Percentiles rank a stretch among this genome's conserved stretches.
Evolutionary conservation across 2,113 vertebrate genomes (phyloP).

Genomic region (Podarcis muralis): DNA sequence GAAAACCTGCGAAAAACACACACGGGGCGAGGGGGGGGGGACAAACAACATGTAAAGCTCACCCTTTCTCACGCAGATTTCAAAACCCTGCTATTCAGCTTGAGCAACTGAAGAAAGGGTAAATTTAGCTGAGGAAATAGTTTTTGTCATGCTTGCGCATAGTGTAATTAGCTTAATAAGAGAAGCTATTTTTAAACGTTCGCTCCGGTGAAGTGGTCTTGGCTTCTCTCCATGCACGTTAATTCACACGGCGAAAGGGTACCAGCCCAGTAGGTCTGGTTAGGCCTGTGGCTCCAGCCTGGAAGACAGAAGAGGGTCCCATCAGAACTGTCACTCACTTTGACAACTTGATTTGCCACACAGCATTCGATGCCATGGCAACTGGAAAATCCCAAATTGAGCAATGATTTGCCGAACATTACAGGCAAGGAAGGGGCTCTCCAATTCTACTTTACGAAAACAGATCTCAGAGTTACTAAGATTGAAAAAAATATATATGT

Average conservation of each 20-base stretch:
- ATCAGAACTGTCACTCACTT: background rate
- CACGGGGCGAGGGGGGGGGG: too few species aligned
- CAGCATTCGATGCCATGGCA: background rate
- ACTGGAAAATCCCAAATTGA: background rate
- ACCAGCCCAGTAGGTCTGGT: conserved; percentile 11
- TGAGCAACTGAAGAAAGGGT: background rate
- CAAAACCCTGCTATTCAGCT: background rate
- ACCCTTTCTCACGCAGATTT: conserved; percentile 17
- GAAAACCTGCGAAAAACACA: background rate
- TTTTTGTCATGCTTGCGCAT: conserved; percentile 1
- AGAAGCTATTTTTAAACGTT: conserved; percentile 26
- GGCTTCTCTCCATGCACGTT: background rate
- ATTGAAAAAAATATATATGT: too few species aligned
- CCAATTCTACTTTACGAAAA: background rate
- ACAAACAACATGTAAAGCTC: background rate
- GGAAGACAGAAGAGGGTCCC: background rate
- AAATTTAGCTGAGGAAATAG: conserved; percentile 13
- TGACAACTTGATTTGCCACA: conserved; percentile 17
- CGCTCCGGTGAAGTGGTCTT: background rate
- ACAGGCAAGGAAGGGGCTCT: background rate
- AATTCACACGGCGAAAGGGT: background rate
- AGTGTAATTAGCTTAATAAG: conserved; percentile 14
- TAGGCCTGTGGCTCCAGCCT: background rate
- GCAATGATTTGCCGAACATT: background rate
- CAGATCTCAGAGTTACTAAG: background rate